Conservation (phyloP, 2,888 invertebrate genomes). For the Panorpa germanica region DNA sequence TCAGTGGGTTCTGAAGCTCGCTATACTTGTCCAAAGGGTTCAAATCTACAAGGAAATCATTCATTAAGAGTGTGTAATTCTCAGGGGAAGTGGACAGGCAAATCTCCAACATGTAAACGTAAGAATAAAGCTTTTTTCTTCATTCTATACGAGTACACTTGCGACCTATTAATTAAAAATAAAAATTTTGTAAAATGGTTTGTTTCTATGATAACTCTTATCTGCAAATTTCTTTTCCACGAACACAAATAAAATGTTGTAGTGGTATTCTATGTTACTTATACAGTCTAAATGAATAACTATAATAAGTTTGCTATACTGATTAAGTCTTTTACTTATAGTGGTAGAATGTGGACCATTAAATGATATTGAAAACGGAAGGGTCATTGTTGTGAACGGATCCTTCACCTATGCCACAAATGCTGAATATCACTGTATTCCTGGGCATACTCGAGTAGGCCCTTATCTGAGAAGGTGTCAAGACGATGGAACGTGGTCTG, state of each 20-base stretch:
- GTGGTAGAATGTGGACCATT: constrained; percentile 75
- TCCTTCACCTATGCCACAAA: constrained; percentile 68
- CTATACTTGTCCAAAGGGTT: constrained; percentile 69
- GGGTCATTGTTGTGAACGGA: constrained; percentile 69
- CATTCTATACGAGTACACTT: not conserved
- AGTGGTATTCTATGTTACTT: not conserved
- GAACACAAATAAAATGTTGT: constrained; percentile 5
- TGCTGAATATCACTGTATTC: constrained; percentile 78
- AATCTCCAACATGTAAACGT: constrained; percentile 64
- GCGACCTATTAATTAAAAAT: not conserved
- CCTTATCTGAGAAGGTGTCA: constrained; percentile 67
- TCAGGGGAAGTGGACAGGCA: constrained; percentile 67
- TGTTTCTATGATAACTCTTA: constrained; percentile 1
- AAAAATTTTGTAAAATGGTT: not conserved
- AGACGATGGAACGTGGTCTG: constrained; percentile 74
- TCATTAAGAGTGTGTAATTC: constrained; percentile 57
- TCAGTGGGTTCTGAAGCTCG: constrained; percentile 64
- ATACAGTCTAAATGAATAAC: constrained; percentile 4
- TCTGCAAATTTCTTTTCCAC: constrained; percentile 6
- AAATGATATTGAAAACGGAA: constrained; percentile 61
- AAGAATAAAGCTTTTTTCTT: constrained; percentile 23
- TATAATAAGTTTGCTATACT: constrained; percentile 1
- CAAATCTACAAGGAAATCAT: constrained; percentile 58
- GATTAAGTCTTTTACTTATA: constrained; percentile 27
- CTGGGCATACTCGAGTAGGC: constrained; percentile 64